Evolutionary conservation across 2,888 invertebrate genomes (phyloP), one percentile per base, ranked within the genome.

Genomic region (Cheilosia urbana): DNA sequence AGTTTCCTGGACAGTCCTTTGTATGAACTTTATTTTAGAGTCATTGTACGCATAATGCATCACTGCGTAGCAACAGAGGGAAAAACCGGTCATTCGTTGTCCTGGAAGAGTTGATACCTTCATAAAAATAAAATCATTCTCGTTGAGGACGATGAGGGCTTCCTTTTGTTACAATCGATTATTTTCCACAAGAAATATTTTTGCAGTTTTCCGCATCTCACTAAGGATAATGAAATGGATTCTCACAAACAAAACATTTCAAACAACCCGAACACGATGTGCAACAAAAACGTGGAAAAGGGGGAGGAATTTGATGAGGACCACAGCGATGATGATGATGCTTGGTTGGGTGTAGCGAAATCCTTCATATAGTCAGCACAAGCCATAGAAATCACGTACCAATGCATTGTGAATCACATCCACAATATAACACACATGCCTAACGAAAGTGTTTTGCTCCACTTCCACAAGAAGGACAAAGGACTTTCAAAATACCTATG

Each of bases 221-320:
- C 71, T 66, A 71, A 82, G 78, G 82, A 82, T 82, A 82, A 78
- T 72, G 77, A 78, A 72, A 77, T 78, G 82, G 58, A 66, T 66
- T 82, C 60, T 42, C 53, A 47, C 47, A 63, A 63, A 62, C 47
- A 77, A 76, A 81, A 76, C 69, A 81, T 62, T 62, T 68, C 63
- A 63, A 51, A 71, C 71, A 49, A 78, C 51, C 21, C 51, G 60
- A 55, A 66, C 51, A 66, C 30, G 45, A 57, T 60, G 4, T 47
- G 47, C 42, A 73, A 42, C 42, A 57, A 53, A 66, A 66, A 49
- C 30, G 40, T 47, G 37, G 37, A 53, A 55, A 65, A 27, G 47
- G 66, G 17, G 27, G 30, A 71, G 60, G 45, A 82, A 77, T 77
- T 82, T 82, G 71, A 72, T 82, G 82, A 66, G n/a, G 68, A 77